Conservation (phyloP, 2,888 invertebrate species). For the Melinaea marsaeus region DNA sequence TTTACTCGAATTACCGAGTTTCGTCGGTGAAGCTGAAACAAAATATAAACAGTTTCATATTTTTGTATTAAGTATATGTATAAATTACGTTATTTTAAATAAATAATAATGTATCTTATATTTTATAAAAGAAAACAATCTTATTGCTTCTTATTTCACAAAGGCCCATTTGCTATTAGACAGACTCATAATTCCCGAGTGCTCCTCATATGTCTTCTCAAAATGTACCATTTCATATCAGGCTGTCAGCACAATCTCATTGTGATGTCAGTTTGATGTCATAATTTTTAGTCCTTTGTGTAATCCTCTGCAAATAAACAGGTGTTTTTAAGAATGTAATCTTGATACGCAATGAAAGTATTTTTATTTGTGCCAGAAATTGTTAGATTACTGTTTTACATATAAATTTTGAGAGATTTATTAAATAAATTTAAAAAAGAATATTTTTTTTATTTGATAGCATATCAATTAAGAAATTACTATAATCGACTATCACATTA, state of each 20-base stretch:
- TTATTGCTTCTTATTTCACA: not conserved
- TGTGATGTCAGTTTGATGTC: not conserved
- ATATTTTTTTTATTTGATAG: too few species aligned
- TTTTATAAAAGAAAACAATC: not conserved
- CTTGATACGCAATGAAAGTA: not conserved
- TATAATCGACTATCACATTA: too few species aligned
- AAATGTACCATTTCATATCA: slow-evolving; percentile 1
- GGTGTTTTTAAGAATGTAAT: too few species aligned
- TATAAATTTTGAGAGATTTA: too few species aligned
- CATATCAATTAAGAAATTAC: too few species aligned
- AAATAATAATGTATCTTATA: not conserved
- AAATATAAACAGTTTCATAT: too few species aligned
- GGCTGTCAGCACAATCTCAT: slow-evolving; percentile 2
- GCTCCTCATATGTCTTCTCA: not conserved
- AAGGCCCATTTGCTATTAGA: not conserved
- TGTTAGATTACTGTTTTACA: too few species aligned
- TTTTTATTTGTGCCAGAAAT: not conserved
- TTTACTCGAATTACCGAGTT: too few species aligned
- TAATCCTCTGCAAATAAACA: not conserved
- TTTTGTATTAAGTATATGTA: too few species aligned
- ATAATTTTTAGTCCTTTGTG: not conserved
- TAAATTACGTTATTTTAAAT: too few species aligned
- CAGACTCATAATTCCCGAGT: not conserved
- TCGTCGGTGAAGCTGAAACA: too few species aligned
- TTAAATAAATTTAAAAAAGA: too few species aligned